Percentiles rank a stretch among this genome's conserved stretches.
These are phyloP conservation scores for Coelogynopora nodosa DNA, from an alignment of 2,888 invertebrate genomes.

Conservation along the genomic window DNA sequence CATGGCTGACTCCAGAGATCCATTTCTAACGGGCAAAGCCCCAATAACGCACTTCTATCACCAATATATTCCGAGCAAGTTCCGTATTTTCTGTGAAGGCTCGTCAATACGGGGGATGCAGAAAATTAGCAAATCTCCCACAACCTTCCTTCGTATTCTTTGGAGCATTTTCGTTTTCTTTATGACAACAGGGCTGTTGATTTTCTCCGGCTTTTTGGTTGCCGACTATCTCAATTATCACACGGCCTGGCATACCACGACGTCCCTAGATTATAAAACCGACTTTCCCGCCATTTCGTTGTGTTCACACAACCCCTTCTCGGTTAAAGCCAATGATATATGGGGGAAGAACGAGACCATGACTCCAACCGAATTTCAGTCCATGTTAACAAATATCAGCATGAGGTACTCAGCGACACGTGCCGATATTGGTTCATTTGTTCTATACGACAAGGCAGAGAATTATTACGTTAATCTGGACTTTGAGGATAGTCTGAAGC, in stretches of 20 bases:
- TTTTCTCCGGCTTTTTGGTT: conserved; percentile 40
- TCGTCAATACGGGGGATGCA: conserved; percentile 45
- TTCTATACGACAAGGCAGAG: conserved; percentile 38
- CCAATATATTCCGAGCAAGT: conserved; percentile 7
- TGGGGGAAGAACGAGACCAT: conserved; percentile 40
- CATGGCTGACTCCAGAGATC: background rate
- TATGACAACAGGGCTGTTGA: conserved; percentile 42
- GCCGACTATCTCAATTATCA: conserved; percentile 44
- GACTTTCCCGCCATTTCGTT: conserved; percentile 42
- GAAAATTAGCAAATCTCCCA: conserved; percentile 39
- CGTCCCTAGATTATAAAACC: conserved; percentile 36
- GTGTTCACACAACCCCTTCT: conserved; percentile 45
- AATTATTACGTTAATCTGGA: conserved; percentile 40
- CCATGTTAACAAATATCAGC: background rate
- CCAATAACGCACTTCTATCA: background rate
- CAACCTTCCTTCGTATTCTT: conserved; percentile 35
- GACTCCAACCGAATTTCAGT: conserved; percentile 37
- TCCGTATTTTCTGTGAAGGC: conserved; percentile 40
- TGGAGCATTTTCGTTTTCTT: conserved; percentile 43
- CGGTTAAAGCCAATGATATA: conserved; percentile 29
- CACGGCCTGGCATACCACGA: conserved; percentile 44
- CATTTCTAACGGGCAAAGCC: background rate
- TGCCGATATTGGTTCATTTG: background rate
- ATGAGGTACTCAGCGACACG: background rate
- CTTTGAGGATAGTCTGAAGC: background rate